A percentile compares a stretch with the other conserved stretches of the same genome.
Evolutionary conservation across 2,797 vertebrate species (phyloP).

Genomic region (Malacoctenus gilli): DNA sequence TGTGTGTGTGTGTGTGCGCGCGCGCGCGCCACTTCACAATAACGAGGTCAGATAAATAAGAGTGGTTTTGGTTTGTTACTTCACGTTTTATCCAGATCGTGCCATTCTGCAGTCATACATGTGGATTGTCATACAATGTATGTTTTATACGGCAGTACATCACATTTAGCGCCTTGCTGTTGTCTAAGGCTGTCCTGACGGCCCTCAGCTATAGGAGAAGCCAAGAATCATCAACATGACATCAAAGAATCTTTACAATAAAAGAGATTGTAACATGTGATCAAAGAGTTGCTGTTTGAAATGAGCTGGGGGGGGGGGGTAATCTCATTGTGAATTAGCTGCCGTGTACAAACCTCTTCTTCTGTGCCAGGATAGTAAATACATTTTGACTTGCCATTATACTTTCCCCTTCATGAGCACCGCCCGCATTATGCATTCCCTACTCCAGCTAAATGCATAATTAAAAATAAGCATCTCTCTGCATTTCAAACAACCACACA

Average conservation of each 20-base stretch:
- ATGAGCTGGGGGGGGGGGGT: conserved; percentile 31
- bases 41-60: no score
- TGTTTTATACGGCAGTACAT: no score
- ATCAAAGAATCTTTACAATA: conserved; percentile 51
- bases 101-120: no score
- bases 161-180: no score
- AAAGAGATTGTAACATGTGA: conserved; percentile 25
- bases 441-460: conserved; percentile 67
- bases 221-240: conserved; percentile 26
- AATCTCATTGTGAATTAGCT: conserved; percentile 40
- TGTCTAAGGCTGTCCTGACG: neutral
- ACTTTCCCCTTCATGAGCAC: conserved; percentile 43
- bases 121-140: no score
- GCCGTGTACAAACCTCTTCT: conserved; percentile 35
- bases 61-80: no score
- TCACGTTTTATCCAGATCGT: no score
- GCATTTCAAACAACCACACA: conserved; percentile 54
- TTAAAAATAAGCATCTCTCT: conserved; percentile 64
- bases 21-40: no score
- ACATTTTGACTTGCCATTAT: conserved; percentile 59
- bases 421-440: conserved; percentile 52
- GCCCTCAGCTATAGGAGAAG: conserved; percentile 1
- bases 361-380: conserved; percentile 43
- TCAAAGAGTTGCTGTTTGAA: conserved; percentile 46
- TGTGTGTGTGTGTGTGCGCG: no score